Evolutionary conservation across 2,797 vertebrate species (phyloP).

Genomic region (Muscicapa comitata): DNA sequence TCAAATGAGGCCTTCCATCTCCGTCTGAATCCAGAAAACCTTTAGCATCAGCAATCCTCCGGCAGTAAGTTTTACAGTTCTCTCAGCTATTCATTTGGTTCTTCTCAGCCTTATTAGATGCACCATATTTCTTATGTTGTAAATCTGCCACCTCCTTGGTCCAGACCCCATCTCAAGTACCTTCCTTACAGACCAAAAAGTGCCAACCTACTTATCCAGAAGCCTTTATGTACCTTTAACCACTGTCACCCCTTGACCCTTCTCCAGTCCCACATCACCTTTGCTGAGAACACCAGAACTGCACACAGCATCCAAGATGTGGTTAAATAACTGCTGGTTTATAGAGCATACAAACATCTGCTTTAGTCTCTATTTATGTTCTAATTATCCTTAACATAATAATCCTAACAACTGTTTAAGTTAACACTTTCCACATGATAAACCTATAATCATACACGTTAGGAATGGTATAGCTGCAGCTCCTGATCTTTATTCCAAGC

Average conservation of each 20-base stretch:
- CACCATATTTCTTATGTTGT: neutral
- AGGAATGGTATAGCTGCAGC: neutral
- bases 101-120: neutral
- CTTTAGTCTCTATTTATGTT: neutral
- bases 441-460: neutral
- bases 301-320: neutral
- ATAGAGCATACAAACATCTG: constrained; percentile 1
- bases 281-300: neutral
- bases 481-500: neutral
- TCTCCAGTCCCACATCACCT: neutral
- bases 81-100: neutral
- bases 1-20: neutral
- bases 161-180: neutral
- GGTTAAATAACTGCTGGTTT: neutral
- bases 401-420: neutral
- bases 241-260: neutral
- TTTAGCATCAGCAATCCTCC: neutral
- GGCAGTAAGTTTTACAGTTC: neutral
- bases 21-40: neutral
- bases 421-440: neutral
- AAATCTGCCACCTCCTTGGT: neutral
- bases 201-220: neutral
- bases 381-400: neutral
- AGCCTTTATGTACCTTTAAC: neutral
- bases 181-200: neutral